phyloP scores from a whole-genome alignment of 1,140 invertebrate species.

The Chionoecetes opilio region DNA sequence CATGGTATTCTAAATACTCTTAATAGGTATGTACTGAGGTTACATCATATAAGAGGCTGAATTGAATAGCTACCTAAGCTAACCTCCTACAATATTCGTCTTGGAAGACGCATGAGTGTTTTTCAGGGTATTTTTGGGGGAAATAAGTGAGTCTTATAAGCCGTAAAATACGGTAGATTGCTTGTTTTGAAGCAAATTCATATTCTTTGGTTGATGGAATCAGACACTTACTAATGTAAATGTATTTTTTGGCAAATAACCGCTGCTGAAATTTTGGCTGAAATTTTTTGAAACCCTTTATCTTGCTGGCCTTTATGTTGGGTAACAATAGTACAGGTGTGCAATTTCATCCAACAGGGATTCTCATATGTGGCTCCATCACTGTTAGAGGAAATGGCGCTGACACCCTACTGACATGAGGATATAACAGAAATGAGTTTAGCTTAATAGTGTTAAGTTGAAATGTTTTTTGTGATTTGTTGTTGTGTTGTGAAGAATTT shows the following conservation, averaged over 20 bases:
- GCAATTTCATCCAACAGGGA: slow-evolving; percentile 17
- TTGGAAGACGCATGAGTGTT: no score
- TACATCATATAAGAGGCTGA: no score
- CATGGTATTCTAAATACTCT: no score
- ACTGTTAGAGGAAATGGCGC: slow-evolving; percentile 27
- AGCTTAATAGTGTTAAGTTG: background rate
- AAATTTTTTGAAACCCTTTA: background rate
- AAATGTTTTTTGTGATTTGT: background rate
- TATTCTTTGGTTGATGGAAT: background rate
- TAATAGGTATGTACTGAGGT: no score
- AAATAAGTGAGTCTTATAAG: no score
- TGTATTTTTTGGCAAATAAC: background rate
- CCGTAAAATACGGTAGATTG: no score
- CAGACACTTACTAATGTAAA: background rate
- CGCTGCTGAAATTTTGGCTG: background rate
- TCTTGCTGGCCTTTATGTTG: background rate
- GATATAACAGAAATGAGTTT: slow-evolving; percentile 30
- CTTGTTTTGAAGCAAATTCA: background rate
- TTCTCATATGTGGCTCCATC: slow-evolving; percentile 9
- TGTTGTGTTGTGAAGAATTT: background rate
- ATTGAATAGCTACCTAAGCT: no score
- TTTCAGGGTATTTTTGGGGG: no score
- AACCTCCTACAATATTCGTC: no score
- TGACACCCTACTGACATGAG: background rate
- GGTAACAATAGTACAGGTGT: background rate